Evolutionary conservation across 2,888 invertebrate species (phyloP).

Genomic region (Tridacna gigas): DNA sequence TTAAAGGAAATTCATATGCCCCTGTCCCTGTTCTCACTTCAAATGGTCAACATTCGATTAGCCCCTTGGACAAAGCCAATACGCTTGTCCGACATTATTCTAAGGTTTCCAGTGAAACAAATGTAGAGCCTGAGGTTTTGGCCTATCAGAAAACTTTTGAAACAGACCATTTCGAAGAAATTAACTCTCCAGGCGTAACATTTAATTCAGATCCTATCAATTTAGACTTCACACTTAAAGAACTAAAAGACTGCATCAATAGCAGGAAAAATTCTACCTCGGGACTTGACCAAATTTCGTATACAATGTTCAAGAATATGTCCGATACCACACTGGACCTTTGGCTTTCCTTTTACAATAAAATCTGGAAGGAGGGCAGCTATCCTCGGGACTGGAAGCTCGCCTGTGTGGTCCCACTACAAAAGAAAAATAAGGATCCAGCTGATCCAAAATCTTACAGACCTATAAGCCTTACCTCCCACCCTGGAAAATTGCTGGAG

Average conservation of each 20-base stretch:
- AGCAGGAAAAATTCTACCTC: constrained; percentile 17
- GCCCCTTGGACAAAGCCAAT: constrained; percentile 21
- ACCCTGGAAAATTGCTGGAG: constrained; percentile 33
- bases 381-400: constrained; percentile 27
- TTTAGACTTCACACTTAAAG: constrained; percentile 11
- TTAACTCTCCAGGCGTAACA: neutral
- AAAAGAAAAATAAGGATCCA: constrained; percentile 8
- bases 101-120: constrained; percentile 24
- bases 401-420: constrained; percentile 34
- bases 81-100: constrained; percentile 19
- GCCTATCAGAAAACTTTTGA: constrained; percentile 25
- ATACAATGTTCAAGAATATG: constrained; percentile 15
- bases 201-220: neutral
- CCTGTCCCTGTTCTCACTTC: constrained; percentile 7
- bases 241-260: constrained; percentile 14
- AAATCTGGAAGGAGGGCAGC: neutral
- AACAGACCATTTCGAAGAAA: neutral
- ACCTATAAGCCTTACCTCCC: constrained; percentile 38
- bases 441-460: constrained; percentile 34
- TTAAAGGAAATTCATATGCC: constrained; percentile 1
- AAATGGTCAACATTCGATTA: neutral
- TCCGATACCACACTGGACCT: neutral
- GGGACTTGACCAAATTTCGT: constrained; percentile 15
- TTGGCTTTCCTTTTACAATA: constrained; percentile 4
- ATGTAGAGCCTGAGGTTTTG: constrained; percentile 11